phyloP scores from a whole-genome alignment of 2,888 invertebrate species.

The Drosophila setosimentum region DNA sequence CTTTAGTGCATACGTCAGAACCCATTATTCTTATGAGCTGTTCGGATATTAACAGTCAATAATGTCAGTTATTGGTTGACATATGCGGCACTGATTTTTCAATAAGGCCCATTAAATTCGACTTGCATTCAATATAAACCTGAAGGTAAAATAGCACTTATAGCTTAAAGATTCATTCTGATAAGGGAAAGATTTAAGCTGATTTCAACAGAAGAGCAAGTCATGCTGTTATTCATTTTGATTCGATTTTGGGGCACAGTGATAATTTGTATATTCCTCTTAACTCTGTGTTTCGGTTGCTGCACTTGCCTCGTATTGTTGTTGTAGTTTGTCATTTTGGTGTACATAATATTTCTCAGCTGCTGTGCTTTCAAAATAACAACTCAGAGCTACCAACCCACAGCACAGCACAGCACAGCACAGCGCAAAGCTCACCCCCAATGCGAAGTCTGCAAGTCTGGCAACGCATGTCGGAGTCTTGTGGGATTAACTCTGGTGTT shows the following conservation, averaged over 20 bases:
- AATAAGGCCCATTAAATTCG: slow-evolving; percentile 52
- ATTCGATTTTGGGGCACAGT: slow-evolving; percentile 5
- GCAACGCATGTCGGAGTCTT: slow-evolving; percentile 61
- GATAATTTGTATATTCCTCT: slow-evolving; percentile 12
- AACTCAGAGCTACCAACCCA: slow-evolving; percentile 21
- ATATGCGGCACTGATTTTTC: slow-evolving; percentile 72
- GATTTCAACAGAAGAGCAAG: not conserved
- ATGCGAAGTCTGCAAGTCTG: slow-evolving; percentile 43
- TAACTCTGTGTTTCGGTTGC: slow-evolving; percentile 7
- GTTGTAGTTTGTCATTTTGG: slow-evolving; percentile 55
- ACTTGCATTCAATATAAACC: slow-evolving; percentile 18
- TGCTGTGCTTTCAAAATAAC: slow-evolving; percentile 44
- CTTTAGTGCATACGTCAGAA: not conserved
- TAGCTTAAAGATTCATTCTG: slow-evolving; percentile 18
- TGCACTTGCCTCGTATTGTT: slow-evolving; percentile 14
- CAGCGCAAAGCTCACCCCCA: not conserved
- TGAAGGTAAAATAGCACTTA: slow-evolving; percentile 17
- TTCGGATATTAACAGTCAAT: slow-evolving; percentile 74
- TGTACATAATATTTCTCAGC: slow-evolving; percentile 61
- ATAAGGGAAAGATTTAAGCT: slow-evolving; percentile 7
- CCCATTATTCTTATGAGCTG: slow-evolving; percentile 29
- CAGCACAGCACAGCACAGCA: not conserved
- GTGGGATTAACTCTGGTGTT: slow-evolving; percentile 66
- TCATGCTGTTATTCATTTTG: slow-evolving; percentile 11
- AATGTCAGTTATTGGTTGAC: slow-evolving; percentile 71